A percentile compares a stretch with the other conserved stretches of the same genome.
phyloP scores from a whole-genome alignment of 2,888 invertebrate species.

The Tinea trinotella region DNA sequence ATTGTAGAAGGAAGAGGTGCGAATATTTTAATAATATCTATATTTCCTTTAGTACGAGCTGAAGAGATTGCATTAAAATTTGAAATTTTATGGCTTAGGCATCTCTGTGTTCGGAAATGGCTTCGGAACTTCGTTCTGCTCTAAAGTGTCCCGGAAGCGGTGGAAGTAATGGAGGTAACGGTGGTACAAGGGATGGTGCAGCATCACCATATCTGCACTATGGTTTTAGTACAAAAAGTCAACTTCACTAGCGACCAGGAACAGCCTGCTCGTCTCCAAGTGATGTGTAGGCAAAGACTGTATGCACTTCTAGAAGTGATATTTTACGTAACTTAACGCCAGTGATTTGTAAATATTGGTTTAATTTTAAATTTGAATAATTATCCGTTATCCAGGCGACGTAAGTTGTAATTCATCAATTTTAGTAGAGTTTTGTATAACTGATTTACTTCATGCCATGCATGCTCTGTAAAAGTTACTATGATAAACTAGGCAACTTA shows the following conservation, averaged over 20 bases:
- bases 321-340: not conserved
- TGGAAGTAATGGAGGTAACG: slow-evolving; percentile 42
- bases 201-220: slow-evolving; percentile 76
- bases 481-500: no score
- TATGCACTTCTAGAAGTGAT: not conserved
- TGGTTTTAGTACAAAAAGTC: slow-evolving; percentile 72
- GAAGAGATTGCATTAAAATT: slow-evolving; percentile 14
- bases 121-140: slow-evolving; percentile 78
- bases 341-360: slow-evolving; percentile 17
- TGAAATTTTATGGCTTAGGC: slow-evolving; percentile 56
- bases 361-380: no score
- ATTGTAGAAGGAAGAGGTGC: slow-evolving; percentile 58
- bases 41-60: not conserved
- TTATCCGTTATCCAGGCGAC: no score
- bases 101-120: slow-evolving; percentile 81
- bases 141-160: slow-evolving; percentile 76
- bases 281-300: slow-evolving; percentile 48
- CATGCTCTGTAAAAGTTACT: no score
- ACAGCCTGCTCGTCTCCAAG: slow-evolving; percentile 59
- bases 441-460: no score
- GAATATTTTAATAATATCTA: slow-evolving; percentile 12
- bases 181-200: slow-evolving; percentile 59
- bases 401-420: no score
- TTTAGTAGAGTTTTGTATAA: no score
- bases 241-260: slow-evolving; percentile 62